Evolutionary conservation across 2,113 vertebrate genomes (phyloP).

Genomic region (Salvelinus fontinalis): DNA sequence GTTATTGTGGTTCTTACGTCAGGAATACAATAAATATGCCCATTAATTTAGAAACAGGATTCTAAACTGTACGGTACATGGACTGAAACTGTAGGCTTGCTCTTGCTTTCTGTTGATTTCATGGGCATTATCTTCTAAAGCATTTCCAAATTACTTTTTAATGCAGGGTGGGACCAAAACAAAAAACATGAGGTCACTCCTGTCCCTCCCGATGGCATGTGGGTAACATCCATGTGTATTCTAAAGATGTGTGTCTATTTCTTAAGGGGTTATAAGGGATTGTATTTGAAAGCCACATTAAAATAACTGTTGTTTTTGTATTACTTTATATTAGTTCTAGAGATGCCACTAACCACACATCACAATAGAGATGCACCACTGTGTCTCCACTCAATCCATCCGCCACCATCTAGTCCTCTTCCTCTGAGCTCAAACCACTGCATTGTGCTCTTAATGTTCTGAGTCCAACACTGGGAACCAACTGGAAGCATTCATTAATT

Average conservation of each 20-base stretch:
- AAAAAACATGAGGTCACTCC: not conserved
- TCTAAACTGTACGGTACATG: not conserved
- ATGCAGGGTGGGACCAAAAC: not conserved
- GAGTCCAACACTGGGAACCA: not conserved
- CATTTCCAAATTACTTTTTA: slow-evolving; percentile 8
- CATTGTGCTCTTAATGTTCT: not conserved
- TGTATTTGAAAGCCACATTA: too few relatives aligned
- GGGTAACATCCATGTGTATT: not conserved
- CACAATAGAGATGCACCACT: not conserved
- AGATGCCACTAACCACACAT: not conserved
- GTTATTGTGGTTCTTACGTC: not conserved
- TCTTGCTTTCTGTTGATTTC: not conserved
- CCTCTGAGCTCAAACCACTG: not conserved
- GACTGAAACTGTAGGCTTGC: not conserved
- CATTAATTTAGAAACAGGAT: not conserved
- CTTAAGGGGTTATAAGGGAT: too few relatives aligned
- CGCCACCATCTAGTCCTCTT: not conserved
- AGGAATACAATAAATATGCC: slow-evolving; percentile 26
- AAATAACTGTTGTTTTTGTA: too few relatives aligned
- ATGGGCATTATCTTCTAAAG: slow-evolving; percentile 16
- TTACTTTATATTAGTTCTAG: too few relatives aligned
- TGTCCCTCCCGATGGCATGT: not conserved
- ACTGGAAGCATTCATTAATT: slow-evolving; percentile 39
- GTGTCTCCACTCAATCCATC: not conserved
- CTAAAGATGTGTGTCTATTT: too few relatives aligned